These are phyloP conservation scores for Sparidentex hasta DNA, from an alignment of 2,797 vertebrate genomes.

Conservation along the genomic window DNA sequence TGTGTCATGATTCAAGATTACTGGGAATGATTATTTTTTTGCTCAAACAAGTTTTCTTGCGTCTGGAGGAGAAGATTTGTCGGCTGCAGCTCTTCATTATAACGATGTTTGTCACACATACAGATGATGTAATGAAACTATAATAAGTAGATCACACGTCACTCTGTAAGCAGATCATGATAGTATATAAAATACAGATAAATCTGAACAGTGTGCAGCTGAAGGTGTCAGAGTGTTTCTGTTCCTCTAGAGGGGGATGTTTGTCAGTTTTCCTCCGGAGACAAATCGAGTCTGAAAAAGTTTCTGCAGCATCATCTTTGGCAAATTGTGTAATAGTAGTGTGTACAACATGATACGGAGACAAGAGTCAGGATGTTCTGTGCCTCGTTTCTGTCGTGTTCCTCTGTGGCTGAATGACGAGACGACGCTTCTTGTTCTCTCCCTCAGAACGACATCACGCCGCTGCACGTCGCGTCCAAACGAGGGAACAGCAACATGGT, in stretches of 20 bases:
- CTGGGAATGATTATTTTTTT: too few species aligned
- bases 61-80: too few species aligned
- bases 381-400: neutral
- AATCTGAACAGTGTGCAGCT: neutral
- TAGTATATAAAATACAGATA: neutral
- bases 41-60: too few species aligned
- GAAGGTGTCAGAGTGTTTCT: neutral
- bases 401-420: neutral
- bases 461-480: constrained; percentile 96
- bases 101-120: neutral
- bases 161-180: too few species aligned
- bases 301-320: neutral
- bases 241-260: constrained; percentile 63
- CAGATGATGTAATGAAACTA: neutral
- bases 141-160: neutral
- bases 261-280: constrained; percentile 31
- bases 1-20: too few species aligned
- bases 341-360: neutral
- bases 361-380: too few species aligned
- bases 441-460: constrained; percentile 96
- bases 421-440: neutral
- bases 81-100: too few species aligned
- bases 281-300: neutral
- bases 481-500: constrained; percentile 98
- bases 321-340: neutral